These are phyloP conservation scores for Alcedo atthis DNA, from an alignment of 2,797 vertebrate species.

Conservation along the genomic window DNA sequence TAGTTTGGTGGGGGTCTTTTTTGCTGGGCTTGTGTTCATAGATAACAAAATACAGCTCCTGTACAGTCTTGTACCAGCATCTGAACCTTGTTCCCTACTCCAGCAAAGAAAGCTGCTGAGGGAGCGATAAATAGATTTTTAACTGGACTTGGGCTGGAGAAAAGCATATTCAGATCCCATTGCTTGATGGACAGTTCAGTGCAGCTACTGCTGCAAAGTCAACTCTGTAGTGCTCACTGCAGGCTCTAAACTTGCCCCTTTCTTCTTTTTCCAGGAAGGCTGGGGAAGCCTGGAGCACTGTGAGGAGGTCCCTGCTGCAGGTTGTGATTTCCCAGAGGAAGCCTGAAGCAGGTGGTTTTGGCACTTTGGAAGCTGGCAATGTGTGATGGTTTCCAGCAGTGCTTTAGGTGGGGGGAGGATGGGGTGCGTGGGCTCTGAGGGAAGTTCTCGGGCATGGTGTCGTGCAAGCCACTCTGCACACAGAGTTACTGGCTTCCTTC, in stretches of 20 bases:
- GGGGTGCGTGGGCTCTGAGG: accelerated
- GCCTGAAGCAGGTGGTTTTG: accelerated
- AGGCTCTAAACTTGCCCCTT: neutral
- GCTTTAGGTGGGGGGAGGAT: no score
- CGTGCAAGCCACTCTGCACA: accelerated
- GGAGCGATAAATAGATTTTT: neutral
- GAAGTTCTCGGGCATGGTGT: no score
- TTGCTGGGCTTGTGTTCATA: neutral
- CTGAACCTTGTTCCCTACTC: neutral
- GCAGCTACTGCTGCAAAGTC: neutral
- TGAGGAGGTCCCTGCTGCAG: neutral
- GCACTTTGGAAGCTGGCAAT: accelerated
- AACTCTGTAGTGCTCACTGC: accelerated
- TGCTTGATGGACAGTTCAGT: accelerated
- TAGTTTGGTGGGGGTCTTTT: no score
- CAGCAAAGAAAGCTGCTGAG: neutral
- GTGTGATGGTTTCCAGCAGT: accelerated
- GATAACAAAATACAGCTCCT: neutral
- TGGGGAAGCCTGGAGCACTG: neutral
- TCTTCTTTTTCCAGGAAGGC: neutral
- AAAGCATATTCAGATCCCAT: neutral
- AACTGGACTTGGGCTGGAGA: neutral
- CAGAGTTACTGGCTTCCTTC: neutral
- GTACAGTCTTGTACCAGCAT: no score
- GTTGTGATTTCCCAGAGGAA: neutral